These are phyloP conservation scores for human DNA, from an alignment of 2,113 vertebrate genomes.

Conservation along the genomic window GRCh38 chr13:39967501-39968000, in stretches of 20 bases:
- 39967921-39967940: not conserved
- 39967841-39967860: not conserved
- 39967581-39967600: not conserved
- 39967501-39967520: not conserved
- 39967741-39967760: not conserved
- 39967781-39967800: not conserved
- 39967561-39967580: not conserved
- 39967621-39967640: not conserved
- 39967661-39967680: not conserved
- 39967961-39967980: not conserved
- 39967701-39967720: not conserved
- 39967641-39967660: not conserved
- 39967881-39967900: not conserved
- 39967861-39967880: not conserved
- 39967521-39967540: not conserved
- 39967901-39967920: fast-evolving
- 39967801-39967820: fast-evolving
- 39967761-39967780: not conserved
- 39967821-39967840: not conserved
- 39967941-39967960: not conserved
- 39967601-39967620: not conserved
- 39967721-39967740: not conserved
- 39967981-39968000: not conserved
- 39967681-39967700: not conserved
- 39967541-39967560: not conserved